phyloP scores from a whole-genome alignment of 2,797 vertebrate species.

The Anguilla megastoma region DNA sequence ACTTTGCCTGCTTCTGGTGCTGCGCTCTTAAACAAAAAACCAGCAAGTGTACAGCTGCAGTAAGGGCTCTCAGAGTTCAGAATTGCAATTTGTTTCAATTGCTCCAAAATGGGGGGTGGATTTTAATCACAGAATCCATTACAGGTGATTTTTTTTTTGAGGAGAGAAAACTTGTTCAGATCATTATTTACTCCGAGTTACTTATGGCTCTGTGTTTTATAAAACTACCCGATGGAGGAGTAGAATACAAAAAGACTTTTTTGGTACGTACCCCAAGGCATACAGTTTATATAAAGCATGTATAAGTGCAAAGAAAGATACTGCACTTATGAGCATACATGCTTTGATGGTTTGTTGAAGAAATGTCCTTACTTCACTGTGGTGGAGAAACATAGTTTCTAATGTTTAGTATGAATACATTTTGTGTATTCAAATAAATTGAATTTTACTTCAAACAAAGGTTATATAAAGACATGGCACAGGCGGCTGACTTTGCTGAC shows the following conservation, averaged over 20 bases:
- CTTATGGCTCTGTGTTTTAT: neutral
- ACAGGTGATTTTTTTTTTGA: neutral
- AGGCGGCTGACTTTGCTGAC: neutral
- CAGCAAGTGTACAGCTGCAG: neutral
- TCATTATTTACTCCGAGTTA: neutral
- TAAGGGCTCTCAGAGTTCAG: neutral
- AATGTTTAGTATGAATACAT: neutral
- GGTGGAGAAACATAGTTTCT: neutral
- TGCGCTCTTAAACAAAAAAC: neutral
- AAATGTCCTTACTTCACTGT: neutral
- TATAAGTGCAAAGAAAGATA: neutral
- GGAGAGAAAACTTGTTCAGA: neutral
- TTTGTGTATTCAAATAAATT: neutral
- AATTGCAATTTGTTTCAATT: neutral
- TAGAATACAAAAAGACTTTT: neutral
- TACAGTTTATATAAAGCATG: constrained; percentile 8
- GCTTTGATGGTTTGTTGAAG: constrained; percentile 4
- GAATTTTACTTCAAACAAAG: neutral
- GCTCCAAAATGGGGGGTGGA: neutral
- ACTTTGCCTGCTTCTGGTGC: neutral
- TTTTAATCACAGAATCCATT: constrained; percentile 14
- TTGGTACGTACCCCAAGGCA: neutral
- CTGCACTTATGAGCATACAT: neutral
- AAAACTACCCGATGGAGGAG: neutral
- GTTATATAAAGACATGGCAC: neutral